Conservation (phyloP, 2,888 invertebrate species). For the Eupithecia abbreviata region DNA sequence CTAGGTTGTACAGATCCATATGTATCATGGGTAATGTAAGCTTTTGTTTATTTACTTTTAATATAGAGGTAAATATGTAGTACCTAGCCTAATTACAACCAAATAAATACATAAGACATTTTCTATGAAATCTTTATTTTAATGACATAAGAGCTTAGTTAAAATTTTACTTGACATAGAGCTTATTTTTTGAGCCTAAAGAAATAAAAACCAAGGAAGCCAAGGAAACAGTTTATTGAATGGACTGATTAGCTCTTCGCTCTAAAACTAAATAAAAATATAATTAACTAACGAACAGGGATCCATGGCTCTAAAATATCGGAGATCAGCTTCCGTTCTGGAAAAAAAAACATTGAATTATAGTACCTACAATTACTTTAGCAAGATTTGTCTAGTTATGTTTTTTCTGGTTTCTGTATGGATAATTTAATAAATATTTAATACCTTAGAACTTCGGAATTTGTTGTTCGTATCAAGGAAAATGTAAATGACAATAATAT, state of each 20-base stretch:
- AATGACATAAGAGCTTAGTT: not conserved
- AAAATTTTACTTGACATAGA: not conserved
- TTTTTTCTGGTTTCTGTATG: too few species aligned
- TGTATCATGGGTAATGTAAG: not conserved
- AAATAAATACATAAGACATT: not conserved
- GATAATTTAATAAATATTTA: not conserved
- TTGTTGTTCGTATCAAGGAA: not conserved
- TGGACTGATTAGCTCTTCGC: constrained; percentile 8
- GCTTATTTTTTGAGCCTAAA: not conserved
- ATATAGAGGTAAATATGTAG: not conserved
- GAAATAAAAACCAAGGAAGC: not conserved
- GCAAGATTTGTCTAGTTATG: too few species aligned
- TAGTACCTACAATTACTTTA: too few species aligned
- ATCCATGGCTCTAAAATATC: constrained; percentile 86
- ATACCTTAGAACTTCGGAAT: not conserved
- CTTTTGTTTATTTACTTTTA: not conserved
- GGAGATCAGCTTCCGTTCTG: constrained; percentile 85
- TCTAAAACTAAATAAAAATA: constrained; percentile 31
- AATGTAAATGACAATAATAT: not conserved
- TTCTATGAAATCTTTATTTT: not conserved
- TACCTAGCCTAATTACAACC: not conserved
- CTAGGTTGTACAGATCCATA: not conserved
- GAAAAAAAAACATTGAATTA: constrained; percentile 51
- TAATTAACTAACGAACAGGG: constrained; percentile 84
- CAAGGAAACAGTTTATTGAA: not conserved